phyloP scores from a whole-genome alignment of 2,797 vertebrate species.

The Takifugu ocellatus region DNA sequence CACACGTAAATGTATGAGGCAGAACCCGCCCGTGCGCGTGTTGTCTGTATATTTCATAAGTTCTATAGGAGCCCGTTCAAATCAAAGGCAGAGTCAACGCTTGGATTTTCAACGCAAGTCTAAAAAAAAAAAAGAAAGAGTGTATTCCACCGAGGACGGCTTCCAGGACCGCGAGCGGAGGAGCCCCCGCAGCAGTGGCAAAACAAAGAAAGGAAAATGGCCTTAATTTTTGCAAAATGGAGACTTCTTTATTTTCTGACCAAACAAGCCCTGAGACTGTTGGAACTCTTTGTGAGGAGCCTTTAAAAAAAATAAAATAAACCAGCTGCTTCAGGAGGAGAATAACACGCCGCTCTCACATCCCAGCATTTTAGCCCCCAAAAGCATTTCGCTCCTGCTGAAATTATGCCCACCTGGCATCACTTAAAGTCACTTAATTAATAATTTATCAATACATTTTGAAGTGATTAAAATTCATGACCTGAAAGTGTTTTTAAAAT shows the following conservation, averaged over 20 bases:
- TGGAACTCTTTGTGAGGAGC: slow-evolving; percentile 47
- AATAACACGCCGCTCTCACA: slow-evolving; percentile 70
- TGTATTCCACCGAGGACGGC: slow-evolving; percentile 9
- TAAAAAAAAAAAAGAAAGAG: slow-evolving; percentile 6
- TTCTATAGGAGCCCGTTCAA: slow-evolving; percentile 4
- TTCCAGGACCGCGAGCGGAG: slow-evolving; percentile 1
- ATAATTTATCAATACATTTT: slow-evolving; percentile 84
- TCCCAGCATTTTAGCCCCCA: slow-evolving; percentile 66
- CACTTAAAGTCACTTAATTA: slow-evolving; percentile 83
- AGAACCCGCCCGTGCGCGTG: slow-evolving; percentile 30
- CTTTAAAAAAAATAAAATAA: slow-evolving; percentile 50
- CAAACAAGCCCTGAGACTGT: slow-evolving; percentile 65
- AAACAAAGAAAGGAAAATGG: slow-evolving; percentile 67
- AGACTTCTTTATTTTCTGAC: slow-evolving; percentile 45
- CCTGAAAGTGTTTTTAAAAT: slow-evolving; percentile 82
- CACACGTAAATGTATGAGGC: slow-evolving; percentile 41
- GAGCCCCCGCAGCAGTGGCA: slow-evolving; percentile 38
- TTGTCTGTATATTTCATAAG: slow-evolving; percentile 21
- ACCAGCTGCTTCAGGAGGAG: slow-evolving; percentile 67
- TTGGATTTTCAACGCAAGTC: slow-evolving; percentile 17
- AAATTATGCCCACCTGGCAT: slow-evolving; percentile 82
- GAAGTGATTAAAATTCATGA: slow-evolving; percentile 84
- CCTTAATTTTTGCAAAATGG: slow-evolving; percentile 59
- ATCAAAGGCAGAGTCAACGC: slow-evolving; percentile 16
- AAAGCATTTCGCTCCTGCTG: slow-evolving; percentile 74